phyloP scores from a whole-genome alignment of 2,888 invertebrate genomes.

The Andrena minutula region DNA sequence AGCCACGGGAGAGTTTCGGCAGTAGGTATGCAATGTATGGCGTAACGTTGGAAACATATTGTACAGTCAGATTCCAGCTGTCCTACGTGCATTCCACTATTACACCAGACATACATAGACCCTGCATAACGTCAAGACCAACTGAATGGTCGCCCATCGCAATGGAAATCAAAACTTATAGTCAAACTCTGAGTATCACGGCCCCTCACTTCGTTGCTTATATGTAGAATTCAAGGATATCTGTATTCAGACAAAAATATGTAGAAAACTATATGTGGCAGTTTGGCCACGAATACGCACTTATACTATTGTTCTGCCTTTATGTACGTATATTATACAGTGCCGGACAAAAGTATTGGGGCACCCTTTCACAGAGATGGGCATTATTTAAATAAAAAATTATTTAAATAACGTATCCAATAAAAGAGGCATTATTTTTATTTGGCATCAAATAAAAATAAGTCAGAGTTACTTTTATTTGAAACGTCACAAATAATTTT shows the following conservation, averaged over 20 bases:
- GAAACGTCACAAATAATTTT: no score
- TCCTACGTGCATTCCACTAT: conserved; percentile 44
- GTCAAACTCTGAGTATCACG: conserved; percentile 43
- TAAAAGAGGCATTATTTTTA: no score
- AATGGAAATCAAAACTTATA: conserved; percentile 77
- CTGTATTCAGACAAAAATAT: conserved; percentile 53
- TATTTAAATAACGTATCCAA: no score
- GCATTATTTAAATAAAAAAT: no score
- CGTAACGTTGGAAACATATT: background rate
- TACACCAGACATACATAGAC: conserved; percentile 45
- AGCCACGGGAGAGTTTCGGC: background rate
- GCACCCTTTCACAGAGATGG: no score
- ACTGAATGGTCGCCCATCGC: conserved; percentile 73
- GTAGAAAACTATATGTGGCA: conserved; percentile 37
- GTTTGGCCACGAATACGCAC: background rate
- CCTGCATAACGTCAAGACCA: conserved; percentile 66
- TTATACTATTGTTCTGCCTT: background rate
- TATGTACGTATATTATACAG: background rate
- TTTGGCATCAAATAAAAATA: no score
- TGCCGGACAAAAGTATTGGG: no score
- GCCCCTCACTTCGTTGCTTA: conserved; percentile 50
- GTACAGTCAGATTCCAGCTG: conserved; percentile 28
- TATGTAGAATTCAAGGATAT: conserved; percentile 64
- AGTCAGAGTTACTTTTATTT: no score
- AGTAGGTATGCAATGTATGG: background rate